phyloP scores from a whole-genome alignment of 1,140 invertebrate species.

The Macrosteles quadrilineatus region DNA sequence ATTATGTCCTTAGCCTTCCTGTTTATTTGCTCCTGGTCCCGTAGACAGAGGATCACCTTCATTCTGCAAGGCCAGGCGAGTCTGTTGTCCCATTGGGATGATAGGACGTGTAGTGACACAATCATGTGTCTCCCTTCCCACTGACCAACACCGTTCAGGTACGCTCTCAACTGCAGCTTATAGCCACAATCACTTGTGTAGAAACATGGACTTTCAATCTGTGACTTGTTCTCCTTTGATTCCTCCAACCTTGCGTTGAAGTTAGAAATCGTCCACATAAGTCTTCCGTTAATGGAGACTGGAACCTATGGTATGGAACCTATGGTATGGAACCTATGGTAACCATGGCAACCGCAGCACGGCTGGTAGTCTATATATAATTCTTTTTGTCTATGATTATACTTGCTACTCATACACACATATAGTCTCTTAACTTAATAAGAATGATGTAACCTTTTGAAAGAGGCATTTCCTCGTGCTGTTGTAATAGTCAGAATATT shows the following conservation, averaged over 20 bases:
- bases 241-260: slow-evolving; percentile 64
- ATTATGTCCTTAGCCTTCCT: slow-evolving; percentile 54
- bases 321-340: too few relatives aligned
- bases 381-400: too few relatives aligned
- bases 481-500: too few relatives aligned
- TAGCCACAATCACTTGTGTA: slow-evolving; percentile 69
- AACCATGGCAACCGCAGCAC: too few relatives aligned
- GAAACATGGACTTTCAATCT: slow-evolving; percentile 65
- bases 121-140: slow-evolving; percentile 71
- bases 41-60: slow-evolving; percentile 60
- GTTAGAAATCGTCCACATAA: slow-evolving; percentile 68
- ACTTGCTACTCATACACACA: too few relatives aligned
- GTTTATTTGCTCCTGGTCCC: slow-evolving; percentile 58
- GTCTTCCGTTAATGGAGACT: too few relatives aligned
- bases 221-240: slow-evolving; percentile 61
- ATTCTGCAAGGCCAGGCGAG: slow-evolving; percentile 69
- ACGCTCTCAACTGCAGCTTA: slow-evolving; percentile 52
- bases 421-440: too few relatives aligned
- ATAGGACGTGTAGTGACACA: slow-evolving; percentile 62
- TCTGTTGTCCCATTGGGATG: slow-evolving; percentile 67
- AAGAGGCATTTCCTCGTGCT: too few relatives aligned
- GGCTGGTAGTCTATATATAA: too few relatives aligned
- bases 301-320: too few relatives aligned
- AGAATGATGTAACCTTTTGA: too few relatives aligned
- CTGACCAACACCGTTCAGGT: slow-evolving; percentile 68